Base-by-base conservation (phyloP, 2,888 invertebrate genomes). In the Deilephila porcellus region DNA sequence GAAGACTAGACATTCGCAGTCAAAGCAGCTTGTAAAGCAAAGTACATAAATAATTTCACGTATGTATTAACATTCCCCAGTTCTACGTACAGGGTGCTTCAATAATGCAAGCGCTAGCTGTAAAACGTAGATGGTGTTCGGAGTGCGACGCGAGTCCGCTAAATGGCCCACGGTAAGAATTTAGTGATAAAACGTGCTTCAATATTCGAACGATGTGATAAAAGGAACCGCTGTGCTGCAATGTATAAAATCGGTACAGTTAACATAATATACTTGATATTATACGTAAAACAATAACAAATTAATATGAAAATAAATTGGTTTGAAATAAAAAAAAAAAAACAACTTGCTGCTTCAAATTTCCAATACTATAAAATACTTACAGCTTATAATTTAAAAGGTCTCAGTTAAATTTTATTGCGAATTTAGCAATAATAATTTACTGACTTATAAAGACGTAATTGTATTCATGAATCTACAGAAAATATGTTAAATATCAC, bases 81-180 rank as follows among this genome's bases (percentile, higher is more conserved):
- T 89, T 85, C 83, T 82, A 84, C 83, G 83, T 85, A 83, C 85
- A 83, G 82, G 81, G 76, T 83, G 80, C 85, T 88, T 91, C 88
- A 91, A 91, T 92, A 93, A 91, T 92, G 89, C 90, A 92, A 85
- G 86, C 79, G 78, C 79, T 78, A 80, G 85, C 86, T 81, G 87
- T 92, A 92, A 91, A 91, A 90, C 89, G 90, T 88, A 89, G 82
- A 78, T 76, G 78, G 81, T 84, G 79, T 79, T 81, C 83, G 80
- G 84, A 80, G 80, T 81, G 83, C 83, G 84, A 86, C 81, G 85
- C 82, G 79, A 84, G 86, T 85, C 87, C 88, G 87, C 91, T 92
- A 91, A 92, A 93, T 93, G 91, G 93, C 89, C 86, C 85, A 86
- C 86, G 85, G 85, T 85, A 87, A 87, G 86, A 89, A 92, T 91